Evolutionary conservation across 1,140 invertebrate genomes (phyloP).

Genomic region (Drosophila tristis): DNA sequence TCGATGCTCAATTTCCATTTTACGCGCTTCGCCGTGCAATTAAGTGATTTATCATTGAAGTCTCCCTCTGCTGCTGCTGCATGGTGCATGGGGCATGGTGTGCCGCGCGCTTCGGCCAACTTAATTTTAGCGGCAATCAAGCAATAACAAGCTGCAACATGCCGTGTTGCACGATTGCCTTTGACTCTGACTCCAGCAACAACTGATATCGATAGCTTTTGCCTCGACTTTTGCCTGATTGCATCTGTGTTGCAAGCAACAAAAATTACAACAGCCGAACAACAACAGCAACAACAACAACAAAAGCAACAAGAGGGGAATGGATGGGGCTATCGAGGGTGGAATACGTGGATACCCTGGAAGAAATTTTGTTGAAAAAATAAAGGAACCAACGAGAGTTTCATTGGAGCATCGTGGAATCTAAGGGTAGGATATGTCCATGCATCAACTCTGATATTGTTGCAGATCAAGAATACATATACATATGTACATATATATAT

Average conservation of each 20-base stretch:
- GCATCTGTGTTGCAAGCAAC: conserved; percentile 77
- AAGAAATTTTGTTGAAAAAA: too few species aligned
- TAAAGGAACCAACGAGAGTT: too few species aligned
- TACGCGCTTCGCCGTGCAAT: conserved; percentile 75
- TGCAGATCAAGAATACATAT: too few species aligned
- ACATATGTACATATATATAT: too few species aligned
- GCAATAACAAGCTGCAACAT: conserved; percentile 82
- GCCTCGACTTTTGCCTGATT: conserved; percentile 71
- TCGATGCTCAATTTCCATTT: conserved; percentile 79
- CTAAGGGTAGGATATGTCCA: too few species aligned
- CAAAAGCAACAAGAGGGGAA: too few species aligned
- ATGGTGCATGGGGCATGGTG: conserved; percentile 22
- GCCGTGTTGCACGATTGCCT: conserved; percentile 81
- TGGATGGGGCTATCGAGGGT: too few species aligned
- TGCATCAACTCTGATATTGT: too few species aligned
- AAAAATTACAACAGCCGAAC: conserved; percentile 51
- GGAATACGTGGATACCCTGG: too few species aligned
- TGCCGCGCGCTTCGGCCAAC: conserved; percentile 69
- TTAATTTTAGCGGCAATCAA: conserved; percentile 83
- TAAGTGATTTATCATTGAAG: conserved; percentile 82
- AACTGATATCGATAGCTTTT: conserved; percentile 81
- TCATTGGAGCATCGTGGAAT: too few species aligned
- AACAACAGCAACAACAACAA: conserved; percentile 29
- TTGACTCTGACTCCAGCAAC: conserved; percentile 66
- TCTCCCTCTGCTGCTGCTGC: conserved; percentile 53